phyloP scores from a whole-genome alignment of 2,797 vertebrate genomes.

The Sylvia borin region DNA sequence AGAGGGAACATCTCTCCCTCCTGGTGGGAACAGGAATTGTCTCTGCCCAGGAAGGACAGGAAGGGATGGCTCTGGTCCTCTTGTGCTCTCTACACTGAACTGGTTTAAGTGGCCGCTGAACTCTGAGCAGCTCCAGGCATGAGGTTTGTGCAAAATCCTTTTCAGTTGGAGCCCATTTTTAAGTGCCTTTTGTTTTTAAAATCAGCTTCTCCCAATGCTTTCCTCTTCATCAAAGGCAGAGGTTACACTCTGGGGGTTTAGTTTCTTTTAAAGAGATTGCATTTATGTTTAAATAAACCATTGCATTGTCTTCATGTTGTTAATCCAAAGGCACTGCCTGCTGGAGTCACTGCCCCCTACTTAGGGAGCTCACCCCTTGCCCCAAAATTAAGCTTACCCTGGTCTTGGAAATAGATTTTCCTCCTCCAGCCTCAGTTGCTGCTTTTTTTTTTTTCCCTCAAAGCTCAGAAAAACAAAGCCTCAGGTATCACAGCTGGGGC shows the following conservation, averaged over 20 bases:
- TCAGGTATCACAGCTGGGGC: not conserved
- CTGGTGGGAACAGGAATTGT: not conserved
- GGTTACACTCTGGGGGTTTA: not conserved
- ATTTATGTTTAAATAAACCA: not conserved
- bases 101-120: not conserved
- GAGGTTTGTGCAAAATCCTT: not conserved
- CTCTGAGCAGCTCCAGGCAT: not conserved
- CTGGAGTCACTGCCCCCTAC: not conserved
- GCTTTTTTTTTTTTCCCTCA: accelerated
- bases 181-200: conserved; percentile 66
- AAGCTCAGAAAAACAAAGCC: not conserved
- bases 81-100: not conserved
- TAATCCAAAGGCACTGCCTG: not conserved
- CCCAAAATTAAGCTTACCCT: not conserved
- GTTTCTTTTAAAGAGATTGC: not conserved
- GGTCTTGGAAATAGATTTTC: not conserved
- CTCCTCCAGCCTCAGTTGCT: not conserved
- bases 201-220: conserved; percentile 23
- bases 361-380: accelerated
- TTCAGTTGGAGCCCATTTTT: conserved; percentile 30
- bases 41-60: not conserved
- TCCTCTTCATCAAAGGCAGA: not conserved
- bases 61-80: not conserved
- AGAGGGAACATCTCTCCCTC: not conserved
- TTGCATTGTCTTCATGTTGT: not conserved